Conservation (phyloP, 2,888 invertebrate genomes). For the Lasiommata megera region DNA sequence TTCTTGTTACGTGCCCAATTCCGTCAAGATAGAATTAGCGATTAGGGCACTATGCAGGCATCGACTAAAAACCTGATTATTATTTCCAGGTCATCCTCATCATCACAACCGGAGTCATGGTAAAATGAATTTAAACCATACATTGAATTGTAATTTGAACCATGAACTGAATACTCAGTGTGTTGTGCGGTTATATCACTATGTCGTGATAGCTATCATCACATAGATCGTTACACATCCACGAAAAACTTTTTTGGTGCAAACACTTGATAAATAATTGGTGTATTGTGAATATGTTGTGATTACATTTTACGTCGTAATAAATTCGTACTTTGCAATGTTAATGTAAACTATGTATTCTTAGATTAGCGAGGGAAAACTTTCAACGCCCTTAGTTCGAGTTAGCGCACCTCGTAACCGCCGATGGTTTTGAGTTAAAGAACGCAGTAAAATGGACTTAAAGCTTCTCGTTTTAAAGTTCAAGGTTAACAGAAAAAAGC, state of each 20-base stretch:
- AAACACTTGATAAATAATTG: background rate
- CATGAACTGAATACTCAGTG: constrained; percentile 65
- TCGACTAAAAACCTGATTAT: background rate
- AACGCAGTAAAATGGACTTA: background rate
- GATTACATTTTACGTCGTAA: background rate
- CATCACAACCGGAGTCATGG: constrained; percentile 50
- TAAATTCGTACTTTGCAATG: background rate
- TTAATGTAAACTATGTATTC: background rate
- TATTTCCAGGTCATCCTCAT: constrained; percentile 45
- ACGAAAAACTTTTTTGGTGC: background rate
- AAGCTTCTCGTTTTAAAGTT: background rate
- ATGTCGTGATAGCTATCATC: constrained; percentile 6
- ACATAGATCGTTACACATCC: constrained; percentile 5
- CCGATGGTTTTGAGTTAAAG: background rate
- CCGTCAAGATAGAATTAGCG: no score
- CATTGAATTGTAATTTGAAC: constrained; percentile 36
- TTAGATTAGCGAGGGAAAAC: background rate
- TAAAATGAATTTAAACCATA: constrained; percentile 38
- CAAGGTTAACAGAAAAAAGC: no score
- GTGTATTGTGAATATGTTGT: background rate
- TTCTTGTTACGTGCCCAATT: no score
- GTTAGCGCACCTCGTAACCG: background rate
- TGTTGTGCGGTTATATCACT: constrained; percentile 49
- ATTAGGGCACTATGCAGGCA: no score
- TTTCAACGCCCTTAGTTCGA: background rate